Evolutionary conservation across 2,113 vertebrate species (phyloP), one percentile per base, ranked within the genome.

Genomic region (Leptobrachium ailaonicum): DNA sequence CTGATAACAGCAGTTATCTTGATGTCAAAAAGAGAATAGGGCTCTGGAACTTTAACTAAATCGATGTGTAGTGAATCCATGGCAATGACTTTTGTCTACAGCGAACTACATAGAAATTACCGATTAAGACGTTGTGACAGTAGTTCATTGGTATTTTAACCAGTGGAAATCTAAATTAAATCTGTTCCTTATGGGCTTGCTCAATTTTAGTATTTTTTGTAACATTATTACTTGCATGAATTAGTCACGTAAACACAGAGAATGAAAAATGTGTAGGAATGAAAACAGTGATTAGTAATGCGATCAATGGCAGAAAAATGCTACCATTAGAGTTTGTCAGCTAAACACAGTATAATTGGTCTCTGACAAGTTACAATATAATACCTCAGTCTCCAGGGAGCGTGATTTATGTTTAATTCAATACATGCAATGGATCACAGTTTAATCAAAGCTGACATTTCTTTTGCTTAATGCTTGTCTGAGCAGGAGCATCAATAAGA

Each of bases 381-480:
- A 74, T 41, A 72, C 6, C 32, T n/a, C 6, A 7, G 13, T 63
- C 73, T 32, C 4, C 12, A 12, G 58, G 9, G 73, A 63, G 45
- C 2, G 41, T 73, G 53, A 47, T 42, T n/a, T 42, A 43, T 58
- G 41, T 32, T 47, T 74, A 63, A 32, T 74, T 44, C 41, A 62
- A 63, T 41, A 43, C 20, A 20, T 74, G 58, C 14, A 44, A 74
- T 63, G n/a, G 41, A 63, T n/a, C 58, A 63, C 56, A 63, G 20
- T 40, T 74, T 74, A 63, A 74, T 74, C 9, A 63, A 20, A 63
- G 60, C 7, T 74, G 73, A 74, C 73, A 74, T 74, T 63, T 74
- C 2, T 11, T 73, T 63, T 74, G 32, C 73, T 63, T 32, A 45
- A 32, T 63, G 58, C 73, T 74, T 13, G 60, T 74, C 8, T 45